Evolutionary conservation across 1,140 invertebrate genomes (phyloP), one percentile per base, ranked within the genome.

Genomic region (Heliconius eleuchia): DNA sequence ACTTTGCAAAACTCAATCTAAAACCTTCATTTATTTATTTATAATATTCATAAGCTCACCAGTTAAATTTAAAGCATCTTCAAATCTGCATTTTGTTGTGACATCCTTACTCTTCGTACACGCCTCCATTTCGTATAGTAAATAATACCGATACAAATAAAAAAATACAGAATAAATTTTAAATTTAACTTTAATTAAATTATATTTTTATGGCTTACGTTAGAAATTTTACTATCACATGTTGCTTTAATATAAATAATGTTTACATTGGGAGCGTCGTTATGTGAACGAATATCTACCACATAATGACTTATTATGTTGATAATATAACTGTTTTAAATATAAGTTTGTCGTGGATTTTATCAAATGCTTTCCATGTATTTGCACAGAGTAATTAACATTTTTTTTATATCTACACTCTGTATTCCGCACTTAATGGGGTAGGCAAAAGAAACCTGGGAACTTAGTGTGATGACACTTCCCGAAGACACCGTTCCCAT

Each of bases 31-130:
- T 46, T 46, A 46, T 16, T 16, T 46, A 46, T 4, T 46, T 16
- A 42, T 42, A 42, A 11, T 42, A 71, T 9, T n/a, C 5, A 39
- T 19, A 76, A 42, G 73, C 78, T 83, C 76, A 83, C 84, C 82
- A 13, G 80, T 82, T 50, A 77, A 57, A 79, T 86, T 77, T 42
- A 86, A 70, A 27, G 83, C 85, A 30, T 81, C 77, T 50, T 86
- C 85, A 30, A 82, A 86, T 7, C 16, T 70, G n/a, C 73, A 82
- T 72, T 84, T 76, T 50, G 60, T 66, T 76, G 46, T 19, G 18
- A 23, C 37, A 73, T 78, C 34, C 7, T 70, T 72, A 23, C 27
- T 27, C 9, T 30, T 72, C 11, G 11, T 19, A 18, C 39, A 27
- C 11, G 11, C 50, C 37, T 78, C 71, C 76, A 78, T 78, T 34